A percentile compares a stretch with the other conserved stretches of the same genome.
Evolutionary conservation across 2,888 invertebrate genomes (phyloP).

Genomic region (Dugesia japonica): DNA sequence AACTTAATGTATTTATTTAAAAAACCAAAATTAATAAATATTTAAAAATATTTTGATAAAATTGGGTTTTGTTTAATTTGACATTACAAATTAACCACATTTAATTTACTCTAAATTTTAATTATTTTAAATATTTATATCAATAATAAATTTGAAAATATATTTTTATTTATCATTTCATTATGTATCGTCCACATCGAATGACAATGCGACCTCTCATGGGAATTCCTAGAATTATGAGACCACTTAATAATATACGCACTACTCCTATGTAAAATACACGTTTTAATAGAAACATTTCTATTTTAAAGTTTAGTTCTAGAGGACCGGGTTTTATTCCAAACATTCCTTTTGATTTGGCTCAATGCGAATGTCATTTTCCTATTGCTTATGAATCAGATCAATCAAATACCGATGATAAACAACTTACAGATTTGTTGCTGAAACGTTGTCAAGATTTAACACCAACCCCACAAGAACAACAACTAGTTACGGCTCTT

Average conservation of each 20-base stretch:
- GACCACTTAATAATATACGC: neutral
- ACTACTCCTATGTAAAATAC: neutral
- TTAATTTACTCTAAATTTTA: no score
- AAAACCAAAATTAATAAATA: no score
- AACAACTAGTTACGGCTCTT: conserved; percentile 69
- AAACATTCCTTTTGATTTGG: conserved; percentile 46
- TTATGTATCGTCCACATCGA: neutral
- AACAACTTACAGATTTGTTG: conserved; percentile 65
- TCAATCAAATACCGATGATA: conserved; percentile 62
- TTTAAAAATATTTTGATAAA: no score
- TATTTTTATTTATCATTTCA: neutral
- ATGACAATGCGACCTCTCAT: neutral
- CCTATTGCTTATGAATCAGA: conserved; percentile 57
- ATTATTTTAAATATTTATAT: no score
- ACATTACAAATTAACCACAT: no score
- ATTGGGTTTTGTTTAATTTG: no score
- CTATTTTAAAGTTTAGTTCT: conserved; percentile 21
- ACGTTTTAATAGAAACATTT: neutral
- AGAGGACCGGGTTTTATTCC: conserved; percentile 45
- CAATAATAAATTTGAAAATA: no score
- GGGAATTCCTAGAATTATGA: neutral
- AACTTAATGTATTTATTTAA: no score
- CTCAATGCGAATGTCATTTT: conserved; percentile 66
- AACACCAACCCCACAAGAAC: conserved; percentile 73
- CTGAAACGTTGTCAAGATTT: conserved; percentile 78